Evolutionary conservation across 2,888 invertebrate genomes (phyloP), one percentile per base, ranked within the genome.

Genomic region (Diachrysia chrysitis): DNA sequence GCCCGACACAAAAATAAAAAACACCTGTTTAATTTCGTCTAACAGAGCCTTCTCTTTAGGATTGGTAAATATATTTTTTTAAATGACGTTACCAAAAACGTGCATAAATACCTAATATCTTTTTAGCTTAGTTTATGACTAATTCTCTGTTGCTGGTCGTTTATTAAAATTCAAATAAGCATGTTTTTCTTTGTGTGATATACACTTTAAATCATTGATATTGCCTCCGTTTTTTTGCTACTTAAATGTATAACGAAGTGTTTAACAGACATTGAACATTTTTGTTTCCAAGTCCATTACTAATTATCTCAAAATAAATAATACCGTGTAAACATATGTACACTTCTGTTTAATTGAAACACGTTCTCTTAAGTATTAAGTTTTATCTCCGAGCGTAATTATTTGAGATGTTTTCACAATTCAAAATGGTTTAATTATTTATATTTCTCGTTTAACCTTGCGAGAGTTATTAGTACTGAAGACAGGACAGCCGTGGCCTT

Each of bases 401-500:
- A 35, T 7, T 10, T 12, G 32, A 25, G 14, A 12, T 17, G 10
- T 65, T 76, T 65, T 55, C 7, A 58, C 63, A 42, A 63, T 73
- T 51, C 32, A 78, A 75, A 71, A 62, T 72, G 32, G 61, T 65
- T 68, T 70, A 69, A 69, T 69, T 46, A 17, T 67, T 75, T 73
- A 70, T 76, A 79, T 79, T 78, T 79, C 73, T 63, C 54, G 58
- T 55, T 66, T 73, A 73, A 71, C 84, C 84, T 82, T 82, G 79
- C 62, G 32, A 76, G 63, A 73, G 65, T 69, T 71, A 74, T 78
- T 73, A 67, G 71, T 74, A 76, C 79, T 75, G 81, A 79, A 79
- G 76, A 77, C 73, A 72, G 82, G 76, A 85, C 71, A 75, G 76
- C 73, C 63, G 72, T 83, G 85, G 87, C 92, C 92, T 92, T 90